phyloP scores from a whole-genome alignment of 1,140 invertebrate species.

The Orchesella cincta region DNA sequence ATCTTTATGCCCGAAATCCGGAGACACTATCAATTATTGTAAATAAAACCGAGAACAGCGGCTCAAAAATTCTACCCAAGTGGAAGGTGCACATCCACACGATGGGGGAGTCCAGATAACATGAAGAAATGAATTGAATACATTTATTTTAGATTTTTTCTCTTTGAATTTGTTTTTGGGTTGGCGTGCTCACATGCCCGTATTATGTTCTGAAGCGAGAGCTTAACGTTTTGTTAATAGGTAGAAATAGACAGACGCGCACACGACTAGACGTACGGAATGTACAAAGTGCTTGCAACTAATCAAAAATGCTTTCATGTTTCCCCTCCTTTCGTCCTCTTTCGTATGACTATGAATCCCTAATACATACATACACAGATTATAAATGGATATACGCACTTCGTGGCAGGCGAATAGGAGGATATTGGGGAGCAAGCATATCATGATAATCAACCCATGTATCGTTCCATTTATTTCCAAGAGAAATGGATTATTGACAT shows the following conservation, averaged over 20 bases:
- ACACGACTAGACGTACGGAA: background rate
- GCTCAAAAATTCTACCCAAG: too few relatives aligned
- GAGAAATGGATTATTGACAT: conserved; percentile 12
- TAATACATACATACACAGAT: background rate
- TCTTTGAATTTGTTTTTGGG: too few relatives aligned
- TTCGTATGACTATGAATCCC: too few relatives aligned
- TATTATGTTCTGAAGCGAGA: background rate
- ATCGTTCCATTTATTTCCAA: background rate
- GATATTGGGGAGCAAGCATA: too few relatives aligned
- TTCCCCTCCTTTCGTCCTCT: conserved; percentile 14
- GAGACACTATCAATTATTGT: too few relatives aligned
- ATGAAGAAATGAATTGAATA: too few relatives aligned
- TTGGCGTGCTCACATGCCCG: too few relatives aligned
- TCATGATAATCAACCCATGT: background rate
- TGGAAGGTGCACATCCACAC: too few relatives aligned
- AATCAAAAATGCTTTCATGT: conserved; percentile 7
- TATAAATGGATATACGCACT: background rate
- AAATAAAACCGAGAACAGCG: too few relatives aligned
- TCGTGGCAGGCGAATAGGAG: background rate
- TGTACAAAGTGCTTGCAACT: background rate
- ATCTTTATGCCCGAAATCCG: too few relatives aligned
- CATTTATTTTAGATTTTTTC: too few relatives aligned
- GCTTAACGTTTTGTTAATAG: background rate
- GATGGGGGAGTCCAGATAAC: too few relatives aligned
- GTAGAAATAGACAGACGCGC: background rate